These are phyloP conservation scores for Hyposoter dolosus DNA, from an alignment of 2,888 invertebrate species.

Conservation along the genomic window DNA sequence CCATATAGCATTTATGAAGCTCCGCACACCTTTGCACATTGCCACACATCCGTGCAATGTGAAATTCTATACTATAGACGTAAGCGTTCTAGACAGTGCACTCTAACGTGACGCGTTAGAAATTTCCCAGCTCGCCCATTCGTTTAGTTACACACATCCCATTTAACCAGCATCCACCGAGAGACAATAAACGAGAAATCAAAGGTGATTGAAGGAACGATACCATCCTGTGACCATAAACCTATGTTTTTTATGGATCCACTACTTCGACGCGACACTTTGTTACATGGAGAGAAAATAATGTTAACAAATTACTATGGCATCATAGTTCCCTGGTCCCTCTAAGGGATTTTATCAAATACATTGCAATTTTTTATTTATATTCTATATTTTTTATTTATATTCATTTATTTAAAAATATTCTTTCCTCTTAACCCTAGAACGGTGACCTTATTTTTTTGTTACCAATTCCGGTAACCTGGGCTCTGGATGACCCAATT, in stretches of 20 bases:
- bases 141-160: constrained; percentile 20
- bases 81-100: constrained; percentile 49
- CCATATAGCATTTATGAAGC: constrained; percentile 15
- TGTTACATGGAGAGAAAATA: neutral
- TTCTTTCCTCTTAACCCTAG: too few species aligned
- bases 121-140: constrained; percentile 56
- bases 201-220: constrained; percentile 30
- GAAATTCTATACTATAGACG: constrained; percentile 16
- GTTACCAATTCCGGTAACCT: too few species aligned
- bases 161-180: constrained; percentile 15
- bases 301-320: too few species aligned
- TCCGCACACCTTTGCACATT: neutral
- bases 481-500: too few species aligned
- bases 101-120: constrained; percentile 43
- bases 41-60: constrained; percentile 8
- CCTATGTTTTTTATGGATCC: neutral
- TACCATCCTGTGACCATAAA: neutral
- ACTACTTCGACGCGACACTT: neutral
- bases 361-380: too few species aligned
- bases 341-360: too few species aligned
- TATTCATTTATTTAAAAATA: too few species aligned
- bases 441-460: too few species aligned
- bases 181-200: constrained; percentile 20
- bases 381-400: too few species aligned
- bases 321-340: too few species aligned